A percentile compares a stretch with the other conserved stretches of the same genome.
Conservation (phyloP, 2,113 vertebrate species). For the Clarias magur region DNA sequence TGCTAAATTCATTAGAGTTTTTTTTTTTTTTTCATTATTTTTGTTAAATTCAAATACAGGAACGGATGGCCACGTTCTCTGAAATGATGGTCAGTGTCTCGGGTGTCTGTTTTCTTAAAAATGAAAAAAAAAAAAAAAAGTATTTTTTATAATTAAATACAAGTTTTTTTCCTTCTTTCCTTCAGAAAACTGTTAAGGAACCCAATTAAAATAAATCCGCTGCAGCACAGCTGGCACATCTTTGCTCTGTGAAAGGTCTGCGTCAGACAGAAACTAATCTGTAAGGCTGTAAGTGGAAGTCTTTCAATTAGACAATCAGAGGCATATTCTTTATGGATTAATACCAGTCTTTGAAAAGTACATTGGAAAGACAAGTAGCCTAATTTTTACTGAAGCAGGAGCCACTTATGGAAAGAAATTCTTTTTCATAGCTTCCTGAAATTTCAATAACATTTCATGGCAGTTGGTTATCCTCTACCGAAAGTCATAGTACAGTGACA, state of each 20-base stretch:
- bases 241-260: conserved; percentile 13
- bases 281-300: conserved; percentile 25
- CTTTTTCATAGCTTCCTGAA: neutral
- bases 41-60: neutral
- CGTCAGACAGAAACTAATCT: conserved; percentile 23
- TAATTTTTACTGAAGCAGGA: conserved; percentile 20
- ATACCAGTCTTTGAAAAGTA: conserved; percentile 29
- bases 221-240: conserved; percentile 4
- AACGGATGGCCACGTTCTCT: neutral
- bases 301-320: conserved; percentile 44
- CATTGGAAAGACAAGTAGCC: conserved; percentile 17
- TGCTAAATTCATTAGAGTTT: neutral
- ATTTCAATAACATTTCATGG: neutral
- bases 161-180: neutral
- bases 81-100: neutral
- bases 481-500: neutral
- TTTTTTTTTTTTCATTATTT: neutral
- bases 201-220: conserved; percentile 24
- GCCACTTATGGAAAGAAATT: conserved; percentile 19
- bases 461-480: neutral
- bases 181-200: conserved; percentile 1
- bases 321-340: conserved; percentile 44
- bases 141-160: conserved; percentile 13
- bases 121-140: neutral
- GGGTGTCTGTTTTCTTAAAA: neutral